Base-by-base conservation (phyloP, 2,888 invertebrate genomes). In the Nebria salina region DNA sequence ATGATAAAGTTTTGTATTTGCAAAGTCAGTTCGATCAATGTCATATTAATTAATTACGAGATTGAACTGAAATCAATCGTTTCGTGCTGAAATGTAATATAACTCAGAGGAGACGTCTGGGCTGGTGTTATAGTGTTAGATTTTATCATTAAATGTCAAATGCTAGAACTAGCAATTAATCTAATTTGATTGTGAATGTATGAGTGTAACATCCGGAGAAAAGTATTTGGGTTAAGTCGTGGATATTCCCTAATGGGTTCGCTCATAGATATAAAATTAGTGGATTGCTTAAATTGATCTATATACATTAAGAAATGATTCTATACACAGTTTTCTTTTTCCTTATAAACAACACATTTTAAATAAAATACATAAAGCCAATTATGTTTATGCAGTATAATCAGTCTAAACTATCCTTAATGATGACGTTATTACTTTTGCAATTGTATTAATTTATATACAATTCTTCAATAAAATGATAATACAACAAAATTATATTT, bases 71-170 rank as follows among this genome's bases (percentile, higher is more conserved):
- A 78, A 78, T 78, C 73, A 64, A 72, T 72, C 73, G 73, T n/a
- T 78, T 78, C 75, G 73, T 79, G 79, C 74, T 74, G 74, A 79
- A 75, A 65, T 42, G 79, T 79, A 79, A 79, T 73, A 73, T 70
- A 25, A 26, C 70, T 70, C 70, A 5, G 54, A 54, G 54, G 54
- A 54, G 54, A 11, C 54, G 54, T 54, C 54, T 54, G 54, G 54
- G 4, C 54, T 54, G 54, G 54, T 13, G 13, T 13, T 54, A 54
- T 25, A 25, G 9, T 25, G 25, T 70, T 70, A 70, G 70, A 70
- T 70, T 70, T 70, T 70, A 70, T 70, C 70, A 70, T 70, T 70
- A 78, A 78, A 78, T 78, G 73, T 20, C 77, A 77, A 77, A 77
- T 72, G 72, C 64, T 72, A 8, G 54, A 72, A 64, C 72, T 54